Base-by-base conservation (phyloP, 2,888 invertebrate species). In the Lamproptera curius region DNA sequence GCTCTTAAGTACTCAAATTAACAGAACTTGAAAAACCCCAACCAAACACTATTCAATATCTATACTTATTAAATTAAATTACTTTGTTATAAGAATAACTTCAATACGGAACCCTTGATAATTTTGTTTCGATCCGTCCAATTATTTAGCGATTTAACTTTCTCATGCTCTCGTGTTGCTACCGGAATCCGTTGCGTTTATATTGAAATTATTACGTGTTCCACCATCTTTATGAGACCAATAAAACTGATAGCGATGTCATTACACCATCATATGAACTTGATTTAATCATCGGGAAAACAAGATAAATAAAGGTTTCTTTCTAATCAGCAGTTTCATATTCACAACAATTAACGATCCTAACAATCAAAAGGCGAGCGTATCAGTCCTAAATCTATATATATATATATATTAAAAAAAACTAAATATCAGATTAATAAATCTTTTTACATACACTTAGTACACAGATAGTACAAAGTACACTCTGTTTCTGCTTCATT, bases 141-240 rank as follows among this genome's bases (percentile, higher is more conserved):
- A 73, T 76, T 69, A 78, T 76, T 76, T 71, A 61, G 26, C 33
- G 34, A 43, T 43, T 38, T 43, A 38, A 78, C 83, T 84, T 86
- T 87, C 85, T 84, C 86, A 85, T 81, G 84, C 76, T 61, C 75
- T 71, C 73, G 67, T 68, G 67, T 70, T 67, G 86, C 86, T 86
- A 84, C 86, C 81, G 86, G 65, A 84, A 82, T 81, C 78, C 76
- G 65, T 67, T 65, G 59, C 55, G 56, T 70, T 76, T 62, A 82
- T 78, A 76, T 48, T 28, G 4, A 23, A 6, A 23, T 16, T 10
- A 41, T 33, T 11, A 72, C 70, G 69, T 56, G 72, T 75, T 75
- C 65, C 11, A 31, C 11, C 9, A 31, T n/a, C 9, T 31, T 13
- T 9, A 28, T 28, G n/a, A n/a, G 9, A 9, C 28, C n/a, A 5